phyloP scores from a whole-genome alignment of 2,113 vertebrate species.

The Monarcha castaneiventris region DNA sequence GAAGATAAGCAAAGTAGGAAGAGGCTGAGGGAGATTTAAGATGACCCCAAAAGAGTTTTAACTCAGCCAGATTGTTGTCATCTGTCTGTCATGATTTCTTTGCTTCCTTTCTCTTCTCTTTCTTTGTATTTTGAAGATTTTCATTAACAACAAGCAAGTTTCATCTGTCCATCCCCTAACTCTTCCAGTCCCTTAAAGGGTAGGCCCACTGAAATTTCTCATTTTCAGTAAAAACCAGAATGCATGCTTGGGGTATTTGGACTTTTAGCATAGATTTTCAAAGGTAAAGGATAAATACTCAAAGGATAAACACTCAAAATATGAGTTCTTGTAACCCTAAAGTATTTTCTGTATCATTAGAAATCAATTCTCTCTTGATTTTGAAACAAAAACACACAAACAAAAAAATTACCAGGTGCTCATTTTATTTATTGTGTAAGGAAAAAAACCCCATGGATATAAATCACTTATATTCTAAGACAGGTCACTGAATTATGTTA shows the following conservation, averaged over 20 bases:
- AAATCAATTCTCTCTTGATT: not conserved
- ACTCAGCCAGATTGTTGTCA: not conserved
- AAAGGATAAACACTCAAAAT: not conserved
- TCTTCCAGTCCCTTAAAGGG: not conserved
- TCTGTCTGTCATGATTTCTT: not conserved
- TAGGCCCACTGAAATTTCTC: not conserved
- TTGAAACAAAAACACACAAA: not conserved
- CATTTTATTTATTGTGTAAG: not conserved
- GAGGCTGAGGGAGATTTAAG: not conserved
- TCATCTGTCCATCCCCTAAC: not conserved
- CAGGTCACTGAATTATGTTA: not conserved
- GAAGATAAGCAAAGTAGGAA: not conserved
- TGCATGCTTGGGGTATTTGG: rapidly evolving
- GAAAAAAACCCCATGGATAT: not conserved
- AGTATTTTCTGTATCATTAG: not conserved
- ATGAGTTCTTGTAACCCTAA: not conserved
- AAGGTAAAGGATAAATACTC: not conserved
- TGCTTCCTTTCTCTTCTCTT: not conserved
- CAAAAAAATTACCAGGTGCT: not conserved
- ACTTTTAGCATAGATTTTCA: not conserved
- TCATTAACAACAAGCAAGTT: not conserved
- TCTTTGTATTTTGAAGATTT: not conserved
- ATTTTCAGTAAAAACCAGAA: not conserved
- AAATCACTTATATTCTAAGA: not conserved
- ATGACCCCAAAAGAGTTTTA: not conserved